Conservation (phyloP, 2,888 invertebrate genomes). For the Platycheirus albimanus region DNA sequence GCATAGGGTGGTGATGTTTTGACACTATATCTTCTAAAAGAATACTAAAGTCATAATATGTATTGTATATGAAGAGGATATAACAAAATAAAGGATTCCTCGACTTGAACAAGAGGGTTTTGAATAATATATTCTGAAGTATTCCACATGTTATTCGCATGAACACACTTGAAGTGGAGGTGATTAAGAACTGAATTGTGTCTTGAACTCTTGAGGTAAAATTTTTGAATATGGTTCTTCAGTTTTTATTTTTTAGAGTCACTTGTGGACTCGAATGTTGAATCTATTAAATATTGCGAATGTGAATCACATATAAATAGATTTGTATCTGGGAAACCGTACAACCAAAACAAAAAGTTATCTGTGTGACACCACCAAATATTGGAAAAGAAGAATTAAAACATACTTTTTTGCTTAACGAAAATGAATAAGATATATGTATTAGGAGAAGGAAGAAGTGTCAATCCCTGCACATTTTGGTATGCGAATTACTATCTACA, state of each 20-base stretch:
- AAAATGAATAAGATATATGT: too few relatives aligned
- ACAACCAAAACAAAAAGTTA: too few relatives aligned
- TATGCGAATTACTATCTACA: too few relatives aligned
- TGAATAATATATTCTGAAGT: slow-evolving; percentile 47
- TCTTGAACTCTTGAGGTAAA: slow-evolving; percentile 29
- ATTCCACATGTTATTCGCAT: slow-evolving; percentile 64
- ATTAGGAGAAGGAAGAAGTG: too few relatives aligned
- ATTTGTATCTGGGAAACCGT: too few relatives aligned
- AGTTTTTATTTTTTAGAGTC: not conserved
- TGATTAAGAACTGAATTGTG: slow-evolving; percentile 58
- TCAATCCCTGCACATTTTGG: too few relatives aligned
- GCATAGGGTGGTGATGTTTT: slow-evolving; percentile 50
- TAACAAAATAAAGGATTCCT: slow-evolving; percentile 1
- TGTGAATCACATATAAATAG: too few relatives aligned
- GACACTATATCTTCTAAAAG: slow-evolving; percentile 43
- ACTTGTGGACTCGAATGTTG: too few relatives aligned
- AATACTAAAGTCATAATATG: not conserved
- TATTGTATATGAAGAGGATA: not conserved
- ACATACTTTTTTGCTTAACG: too few relatives aligned
- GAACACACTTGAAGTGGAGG: slow-evolving; percentile 64
- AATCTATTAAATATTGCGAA: too few relatives aligned
- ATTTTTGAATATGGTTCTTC: not conserved
- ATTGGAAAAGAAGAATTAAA: too few relatives aligned
- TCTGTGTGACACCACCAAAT: too few relatives aligned
- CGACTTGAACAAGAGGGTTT: slow-evolving; percentile 34